Conservation (phyloP, 1,140 invertebrate genomes). For the Andricus grossulariae region DNA sequence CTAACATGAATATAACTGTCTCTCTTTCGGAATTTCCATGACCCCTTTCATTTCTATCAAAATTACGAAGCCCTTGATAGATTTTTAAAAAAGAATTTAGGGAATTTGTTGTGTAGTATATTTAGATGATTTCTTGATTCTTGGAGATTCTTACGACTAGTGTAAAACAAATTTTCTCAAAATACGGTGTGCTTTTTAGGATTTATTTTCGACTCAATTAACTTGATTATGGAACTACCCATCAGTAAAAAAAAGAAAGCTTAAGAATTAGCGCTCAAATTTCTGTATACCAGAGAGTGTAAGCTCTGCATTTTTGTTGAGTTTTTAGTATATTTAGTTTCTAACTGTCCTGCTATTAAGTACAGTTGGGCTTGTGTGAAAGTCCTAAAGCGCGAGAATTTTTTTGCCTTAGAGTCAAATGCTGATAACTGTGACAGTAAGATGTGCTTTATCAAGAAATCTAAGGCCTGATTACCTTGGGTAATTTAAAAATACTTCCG, state of each 20-base stretch:
- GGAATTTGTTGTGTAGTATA: too few relatives aligned
- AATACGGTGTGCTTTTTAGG: background rate
- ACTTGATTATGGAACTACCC: background rate
- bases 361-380: background rate
- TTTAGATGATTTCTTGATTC: too few relatives aligned
- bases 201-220: background rate
- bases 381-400: too few relatives aligned
- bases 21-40: too few relatives aligned
- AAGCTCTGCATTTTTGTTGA: background rate
- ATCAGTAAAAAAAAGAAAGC: background rate
- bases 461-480: background rate
- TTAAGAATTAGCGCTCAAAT: background rate
- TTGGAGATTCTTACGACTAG: too few relatives aligned
- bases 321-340: background rate
- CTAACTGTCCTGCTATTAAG: slow-evolving; percentile 1
- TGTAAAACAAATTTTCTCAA: background rate
- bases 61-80: too few relatives aligned
- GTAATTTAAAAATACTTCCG: background rate
- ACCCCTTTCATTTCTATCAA: too few relatives aligned
- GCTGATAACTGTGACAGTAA: background rate
- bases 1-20: too few relatives aligned
- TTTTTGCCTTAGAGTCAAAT: background rate
- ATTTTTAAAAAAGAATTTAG: too few relatives aligned
- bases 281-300: background rate
- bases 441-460: background rate